Evolutionary conservation across 2,888 invertebrate species (phyloP), one percentile per base, ranked within the genome.

Genomic region (Ormyrus thymus): DNA sequence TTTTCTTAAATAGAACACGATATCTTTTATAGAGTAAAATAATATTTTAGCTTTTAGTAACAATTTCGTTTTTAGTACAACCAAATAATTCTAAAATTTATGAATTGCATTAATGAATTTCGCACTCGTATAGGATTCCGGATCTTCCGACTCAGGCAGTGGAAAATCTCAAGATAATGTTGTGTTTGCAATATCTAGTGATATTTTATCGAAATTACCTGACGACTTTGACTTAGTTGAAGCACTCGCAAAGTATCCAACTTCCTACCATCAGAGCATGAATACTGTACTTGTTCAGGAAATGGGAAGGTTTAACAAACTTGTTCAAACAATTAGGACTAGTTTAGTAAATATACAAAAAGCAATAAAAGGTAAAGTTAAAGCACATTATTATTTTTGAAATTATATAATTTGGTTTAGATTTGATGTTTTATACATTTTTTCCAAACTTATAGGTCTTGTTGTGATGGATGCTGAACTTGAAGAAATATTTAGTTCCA

Each of bases 271-370:
- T 89, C 96, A 97, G 92, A 97, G 97, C 84, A 97, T 98, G 96
- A 97, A 97, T 87, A 97, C 97, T 1, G 97, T 97, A 0, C 92
- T 98, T 78, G 95, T 97, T 1, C 96, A 97, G 88, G 96, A 96
- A 90, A 95, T 96, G 91, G 94, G 94, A 10, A 90, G 96, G 62
- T 96, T 95, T 86, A 96, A 96, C 83, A 92, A 92, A 70, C 92
- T 98, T 11, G 92, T 96, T 50, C 90, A 88, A n/a, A 93, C 95
- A 6, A 95, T 98, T 69, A 92, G 95, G 65, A 90, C 90, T 55
- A 97, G 96, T 88, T 91, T 97, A n/a, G 91, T 93, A 75, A 95
- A 95, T 68, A 93, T 97, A n/a, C 94, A 94, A 85, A 96, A 95
- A 84, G 97, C 97, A 45, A 95, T 98, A 82, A 97, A 96, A 92